These are phyloP conservation scores for Eupithecia dodoneata DNA, from an alignment of 2,888 invertebrate species.

Conservation along the genomic window DNA sequence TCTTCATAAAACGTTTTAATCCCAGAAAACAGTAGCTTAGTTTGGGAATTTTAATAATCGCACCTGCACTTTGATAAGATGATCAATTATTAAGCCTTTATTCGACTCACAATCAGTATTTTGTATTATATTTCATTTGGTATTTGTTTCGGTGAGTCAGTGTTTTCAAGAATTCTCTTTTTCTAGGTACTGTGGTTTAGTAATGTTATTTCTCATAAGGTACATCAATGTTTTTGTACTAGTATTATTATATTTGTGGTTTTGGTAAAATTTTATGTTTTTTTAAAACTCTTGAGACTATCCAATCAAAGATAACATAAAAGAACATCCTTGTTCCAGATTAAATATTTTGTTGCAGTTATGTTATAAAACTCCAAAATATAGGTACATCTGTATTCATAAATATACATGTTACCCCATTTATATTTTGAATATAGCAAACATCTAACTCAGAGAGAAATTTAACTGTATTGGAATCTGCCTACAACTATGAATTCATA, in stretches of 20 bases:
- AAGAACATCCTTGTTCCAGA: background rate
- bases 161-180: conserved; percentile 45
- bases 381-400: too few relatives aligned
- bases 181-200: conserved; percentile 36
- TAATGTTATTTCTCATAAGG: conserved; percentile 51
- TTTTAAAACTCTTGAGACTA: conserved; percentile 6
- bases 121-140: conserved; percentile 47
- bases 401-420: background rate
- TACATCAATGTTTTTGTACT: conserved; percentile 31
- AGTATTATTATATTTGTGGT: too few relatives aligned
- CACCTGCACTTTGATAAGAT: conserved; percentile 67
- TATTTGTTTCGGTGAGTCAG: conserved; percentile 50
- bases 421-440: background rate
- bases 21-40: conserved; percentile 59
- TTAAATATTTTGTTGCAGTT: background rate
- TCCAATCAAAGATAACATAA: background rate
- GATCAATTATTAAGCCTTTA: conserved; percentile 53
- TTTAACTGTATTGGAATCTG: background rate
- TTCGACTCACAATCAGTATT: conserved; percentile 49
- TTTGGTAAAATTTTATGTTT: conserved; percentile 11
- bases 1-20: conserved; percentile 53
- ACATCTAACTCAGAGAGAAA: background rate
- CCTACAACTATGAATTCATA: conserved; percentile 14
- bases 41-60: conserved; percentile 60
- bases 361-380: too few relatives aligned